Base-by-base conservation (phyloP, 2,888 invertebrate genomes). In the Pristionchus maxplancki region DNA sequence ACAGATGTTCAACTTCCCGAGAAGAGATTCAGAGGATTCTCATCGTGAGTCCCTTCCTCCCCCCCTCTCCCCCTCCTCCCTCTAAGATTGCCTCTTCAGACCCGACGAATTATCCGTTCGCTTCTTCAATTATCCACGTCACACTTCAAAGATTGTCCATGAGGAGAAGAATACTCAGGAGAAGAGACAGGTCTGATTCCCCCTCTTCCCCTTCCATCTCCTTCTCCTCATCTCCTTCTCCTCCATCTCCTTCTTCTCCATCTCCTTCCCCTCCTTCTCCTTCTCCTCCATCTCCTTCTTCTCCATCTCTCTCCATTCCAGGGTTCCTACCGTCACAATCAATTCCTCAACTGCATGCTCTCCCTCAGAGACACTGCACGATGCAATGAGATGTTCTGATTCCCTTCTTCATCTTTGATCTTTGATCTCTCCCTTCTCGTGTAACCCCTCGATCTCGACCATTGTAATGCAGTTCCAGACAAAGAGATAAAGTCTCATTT, bases 1-100 rank as follows among this genome's bases (percentile, higher is more conserved):
- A 11, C 78, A 78, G 78, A 78, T 40, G 78, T 78, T 24, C 78
- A 48, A 78, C 78, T 78, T 24, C 78, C 78, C 78, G 44, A 78
- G 78, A 78, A 78, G 78, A 24, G 78, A 78, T 78, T 78, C 78
- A 24, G 78, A 44, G 78, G 78, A 78, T 78, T 40, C 44, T 78
- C 78, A 40, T 15, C 40, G 78, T 78, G 15, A 78, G 78, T 78
- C 62, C 28, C 62, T 24, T 34, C 71, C 34, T 13, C 37, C 71
- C 71, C 37, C 37, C 37, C 24, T 6, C 37, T 34, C 37, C 8
- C 71, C 24, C 71, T 37, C 37, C 8, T 37, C 24, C 71, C 20
- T 71, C 37, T 37, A 8, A 37, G 6, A 58, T 24, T n/a, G 20
- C 9, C 9, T n/a, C 20, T 71, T 71, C 71, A 71, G 71, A 37